Percentiles rank a stretch among this genome's conserved stretches.
phyloP scores from a whole-genome alignment of 2,113 vertebrate species.

The Butorides virescens region DNA sequence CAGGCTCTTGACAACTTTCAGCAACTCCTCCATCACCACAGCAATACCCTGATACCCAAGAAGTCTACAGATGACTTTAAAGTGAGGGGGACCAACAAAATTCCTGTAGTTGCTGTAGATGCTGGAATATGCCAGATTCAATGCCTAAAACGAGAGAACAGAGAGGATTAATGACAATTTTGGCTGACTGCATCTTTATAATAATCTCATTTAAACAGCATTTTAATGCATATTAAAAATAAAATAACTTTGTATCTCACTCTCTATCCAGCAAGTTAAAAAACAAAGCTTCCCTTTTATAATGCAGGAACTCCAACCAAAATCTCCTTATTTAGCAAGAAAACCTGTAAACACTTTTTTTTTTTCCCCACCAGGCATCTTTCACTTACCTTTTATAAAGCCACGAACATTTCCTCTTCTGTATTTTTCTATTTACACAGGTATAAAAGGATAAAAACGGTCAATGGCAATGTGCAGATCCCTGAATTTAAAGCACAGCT shows the following conservation, averaged over 20 bases:
- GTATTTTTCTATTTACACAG: not conserved
- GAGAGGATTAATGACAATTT: not conserved
- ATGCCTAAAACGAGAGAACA: conserved; percentile 60
- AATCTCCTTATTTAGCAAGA: not conserved
- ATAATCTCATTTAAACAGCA: not conserved
- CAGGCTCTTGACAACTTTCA: conserved; percentile 91
- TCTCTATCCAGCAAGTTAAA: not conserved
- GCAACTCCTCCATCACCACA: conserved; percentile 89
- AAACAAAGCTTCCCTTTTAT: not conserved
- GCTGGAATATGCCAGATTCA: conserved; percentile 88
- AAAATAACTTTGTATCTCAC: not conserved
- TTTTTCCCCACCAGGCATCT: not conserved
- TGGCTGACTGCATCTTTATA: not conserved
- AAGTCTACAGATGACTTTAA: conserved; percentile 87
- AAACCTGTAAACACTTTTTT: not conserved
- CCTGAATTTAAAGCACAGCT: not conserved
- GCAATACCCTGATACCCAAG: conserved; percentile 90
- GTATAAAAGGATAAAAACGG: not conserved
- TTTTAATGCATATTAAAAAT: not conserved
- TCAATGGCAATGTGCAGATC: not conserved
- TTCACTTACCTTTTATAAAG: not conserved
- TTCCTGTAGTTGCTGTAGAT: conserved; percentile 87
- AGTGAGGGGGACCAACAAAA: conserved; percentile 87
- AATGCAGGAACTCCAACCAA: not conserved
- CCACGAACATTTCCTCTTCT: not conserved